Base-by-base conservation (phyloP, 2,888 invertebrate species). In the Phaonia tiefii region DNA sequence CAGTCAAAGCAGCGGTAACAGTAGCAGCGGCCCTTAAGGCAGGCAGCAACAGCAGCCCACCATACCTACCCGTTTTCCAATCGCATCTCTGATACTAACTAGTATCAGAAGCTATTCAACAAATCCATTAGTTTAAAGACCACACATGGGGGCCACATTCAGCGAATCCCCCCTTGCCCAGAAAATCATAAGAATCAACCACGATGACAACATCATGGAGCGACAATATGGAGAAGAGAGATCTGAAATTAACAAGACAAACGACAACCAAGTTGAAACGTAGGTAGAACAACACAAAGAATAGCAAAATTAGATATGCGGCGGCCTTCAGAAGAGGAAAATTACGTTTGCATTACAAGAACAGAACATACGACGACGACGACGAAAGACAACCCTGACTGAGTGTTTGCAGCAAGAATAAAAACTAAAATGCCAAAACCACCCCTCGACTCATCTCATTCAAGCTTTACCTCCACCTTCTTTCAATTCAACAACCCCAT, bases 131-230 rank as follows among this genome's bases (percentile, higher is more conserved):
- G 17, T 54, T 69, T 56, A 65, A 56, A 69, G 22, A 78, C 63
- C 73, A 79, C 73, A 79, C 74, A 79, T 60, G 69, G 73, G 73
- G 69, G 42, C 51, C 54, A 22, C 74, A 73, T 69, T 72, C 75
- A 46, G 4, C 60, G 13, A 63, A 63, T 22, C 51, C n/a, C n/a
- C n/a, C n/a, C n/a, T n/a, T n/a, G 31, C 26, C 25, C 46, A 22
- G 10, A 44, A 11, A 56, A 25, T 31, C 22, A 42, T 58, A 15
- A 31, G 17, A 5, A 46, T n/a, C 17, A 15, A 54, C 13, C 11
- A 22, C 15, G 54, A 54, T 54, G 54, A 26, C 31, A 8, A 31
- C 8, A 8, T 5, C 31, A n/a, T n/a, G n/a, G n/a, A n/a, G n/a
- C n/a, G 26, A n/a, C 2, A 26, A 22, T 56, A 63, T 42, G 42